Base-by-base conservation (phyloP, 2,888 invertebrate species). In the Sphaerophoria rueppellii region DNA sequence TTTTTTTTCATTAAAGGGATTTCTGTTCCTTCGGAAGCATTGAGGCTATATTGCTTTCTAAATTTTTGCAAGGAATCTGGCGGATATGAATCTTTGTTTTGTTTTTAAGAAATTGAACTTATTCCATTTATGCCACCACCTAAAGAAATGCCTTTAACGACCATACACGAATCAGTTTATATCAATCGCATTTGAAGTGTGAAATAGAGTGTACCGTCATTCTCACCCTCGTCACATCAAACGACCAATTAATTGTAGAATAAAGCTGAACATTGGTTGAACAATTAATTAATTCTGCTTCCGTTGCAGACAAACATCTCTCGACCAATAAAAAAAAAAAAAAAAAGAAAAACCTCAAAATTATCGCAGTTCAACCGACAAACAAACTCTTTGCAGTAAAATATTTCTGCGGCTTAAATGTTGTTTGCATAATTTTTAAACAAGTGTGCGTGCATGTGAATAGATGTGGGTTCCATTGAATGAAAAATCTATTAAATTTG, bases 331-430 rank as follows among this genome's bases (percentile, higher is more conserved):
- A 34, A 63, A 63, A 63, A 63, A 55, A n/a, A n/a, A n/a, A 63
- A 34, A 63, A 63, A 32, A 34, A n/a, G 46, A 61, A 72, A 58
- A 65, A 52, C 52, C 54, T 5, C 7, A 16, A 37, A 46, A 43
- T 46, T 12, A 35, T 50, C 40, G 54, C 34, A 58, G 50, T 58
- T 54, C 40, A 32, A 57, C 79, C 54, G 35, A 80, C 80, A 54
- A 82, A 74, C 78, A 67, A 61, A 71, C 71, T 75, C 71, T 75
- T 65, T 76, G 48, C 57, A 54, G 75, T 54, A 46, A 85, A 85
- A 85, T 81, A 81, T 85, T 85, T 85, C 48, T 76, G 85, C 43
- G 85, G 85, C 73, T 81, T 73, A 60, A 43, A 70, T 70, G 70
- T 46, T 85, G 81, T 81, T 85, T 77, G 63, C 63, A 58, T 70